Percentiles rank a stretch among this genome's conserved stretches.
phyloP scores from a whole-genome alignment of 2,888 invertebrate species.

The Disparrhopalites patrizii region DNA sequence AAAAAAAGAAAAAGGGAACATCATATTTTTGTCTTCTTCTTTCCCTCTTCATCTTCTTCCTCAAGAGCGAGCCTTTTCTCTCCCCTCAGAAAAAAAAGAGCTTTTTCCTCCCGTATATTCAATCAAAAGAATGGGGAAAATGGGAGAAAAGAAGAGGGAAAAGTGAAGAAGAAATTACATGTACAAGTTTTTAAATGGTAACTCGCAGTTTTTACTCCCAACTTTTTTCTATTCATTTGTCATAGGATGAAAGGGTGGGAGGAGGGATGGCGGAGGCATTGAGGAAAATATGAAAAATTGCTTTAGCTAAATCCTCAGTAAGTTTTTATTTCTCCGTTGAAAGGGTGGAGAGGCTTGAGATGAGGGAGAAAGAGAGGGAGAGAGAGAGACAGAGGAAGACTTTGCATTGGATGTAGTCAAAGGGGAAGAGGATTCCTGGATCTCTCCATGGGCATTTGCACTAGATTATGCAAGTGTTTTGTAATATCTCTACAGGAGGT shows the following conservation, averaged over 20 bases:
- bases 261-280: background rate
- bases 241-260: background rate
- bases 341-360: background rate
- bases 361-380: background rate
- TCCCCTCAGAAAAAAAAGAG: too few species aligned
- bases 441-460: background rate
- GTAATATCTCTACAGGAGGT: background rate
- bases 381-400: background rate
- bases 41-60: too few species aligned
- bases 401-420: too few species aligned
- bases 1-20: too few species aligned
- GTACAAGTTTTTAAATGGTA: background rate
- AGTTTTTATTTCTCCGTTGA: background rate
- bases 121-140: background rate
- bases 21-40: too few species aligned
- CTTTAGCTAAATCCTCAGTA: background rate
- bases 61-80: too few species aligned
- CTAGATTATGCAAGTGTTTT: background rate
- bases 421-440: background rate
- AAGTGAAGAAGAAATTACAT: background rate
- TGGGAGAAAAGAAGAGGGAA: background rate
- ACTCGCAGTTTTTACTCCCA: background rate
- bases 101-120: too few species aligned
- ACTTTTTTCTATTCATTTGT: slow-evolving; percentile 3
- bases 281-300: background rate